phyloP scores from a whole-genome alignment of 2,888 invertebrate species.

The Agriotes lineatus region DNA sequence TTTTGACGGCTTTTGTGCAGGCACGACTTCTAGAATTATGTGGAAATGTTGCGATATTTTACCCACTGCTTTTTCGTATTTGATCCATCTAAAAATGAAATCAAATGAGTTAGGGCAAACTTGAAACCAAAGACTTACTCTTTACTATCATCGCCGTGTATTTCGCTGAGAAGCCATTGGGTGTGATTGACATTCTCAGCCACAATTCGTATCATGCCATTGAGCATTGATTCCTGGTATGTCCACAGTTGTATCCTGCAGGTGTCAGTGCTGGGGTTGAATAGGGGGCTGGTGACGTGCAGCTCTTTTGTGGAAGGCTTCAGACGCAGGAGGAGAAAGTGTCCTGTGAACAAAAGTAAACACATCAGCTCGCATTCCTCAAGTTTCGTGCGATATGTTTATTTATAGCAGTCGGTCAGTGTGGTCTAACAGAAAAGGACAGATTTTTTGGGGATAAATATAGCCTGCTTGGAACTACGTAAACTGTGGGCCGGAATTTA shows the following conservation, averaged over 20 bases:
- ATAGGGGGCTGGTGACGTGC: constrained; percentile 72
- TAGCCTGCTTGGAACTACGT: neutral
- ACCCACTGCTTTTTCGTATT: constrained; percentile 70
- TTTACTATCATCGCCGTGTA: constrained; percentile 74
- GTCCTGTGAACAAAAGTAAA: constrained; percentile 68
- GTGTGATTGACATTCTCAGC: constrained; percentile 73
- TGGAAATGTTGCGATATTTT: constrained; percentile 74
- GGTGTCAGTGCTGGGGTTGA: constrained; percentile 70
- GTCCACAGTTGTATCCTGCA: constrained; percentile 74
- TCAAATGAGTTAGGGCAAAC: constrained; percentile 88
- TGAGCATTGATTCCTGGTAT: constrained; percentile 77
- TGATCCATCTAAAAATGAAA: constrained; percentile 69
- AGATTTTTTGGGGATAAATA: neutral
- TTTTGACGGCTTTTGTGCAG: constrained; percentile 60
- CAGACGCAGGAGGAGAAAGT: constrained; percentile 79
- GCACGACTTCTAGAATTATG: constrained; percentile 75
- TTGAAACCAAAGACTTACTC: constrained; percentile 73
- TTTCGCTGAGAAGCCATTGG: constrained; percentile 76
- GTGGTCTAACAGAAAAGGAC: neutral
- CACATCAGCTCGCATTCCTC: constrained; percentile 69
- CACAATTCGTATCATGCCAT: constrained; percentile 73
- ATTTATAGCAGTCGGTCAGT: constrained; percentile 1
- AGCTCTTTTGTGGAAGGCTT: constrained; percentile 70
- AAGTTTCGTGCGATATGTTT: neutral
- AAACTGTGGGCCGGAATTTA: constrained; percentile 3